phyloP scores from a whole-genome alignment of 2,888 invertebrate genomes.

The Pogonocherus hispidulus region DNA sequence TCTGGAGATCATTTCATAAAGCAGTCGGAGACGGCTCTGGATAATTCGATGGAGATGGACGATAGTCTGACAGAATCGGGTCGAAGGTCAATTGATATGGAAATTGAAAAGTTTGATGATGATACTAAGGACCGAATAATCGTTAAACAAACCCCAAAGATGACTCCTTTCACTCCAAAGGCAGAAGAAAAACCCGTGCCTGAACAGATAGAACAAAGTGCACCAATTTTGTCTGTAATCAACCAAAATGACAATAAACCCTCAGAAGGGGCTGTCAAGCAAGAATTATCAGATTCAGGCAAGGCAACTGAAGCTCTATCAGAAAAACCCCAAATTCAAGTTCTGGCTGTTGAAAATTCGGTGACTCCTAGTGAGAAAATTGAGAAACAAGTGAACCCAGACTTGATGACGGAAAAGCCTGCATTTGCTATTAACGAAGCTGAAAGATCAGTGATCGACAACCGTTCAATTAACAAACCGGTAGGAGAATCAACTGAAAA shows the following conservation, averaged over 20 bases:
- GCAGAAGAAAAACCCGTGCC: constrained; percentile 14
- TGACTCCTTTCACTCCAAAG: constrained; percentile 1
- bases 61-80: constrained; percentile 46
- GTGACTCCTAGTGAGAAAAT: neutral
- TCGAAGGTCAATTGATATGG: constrained; percentile 59
- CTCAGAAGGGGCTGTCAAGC: too few species aligned
- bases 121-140: constrained; percentile 32
- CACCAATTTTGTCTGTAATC: neutral
- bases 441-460: constrained; percentile 16
- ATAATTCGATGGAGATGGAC: constrained; percentile 38
- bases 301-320: neutral
- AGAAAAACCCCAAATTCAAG: neutral
- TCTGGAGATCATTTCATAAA: constrained; percentile 33
- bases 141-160: constrained; percentile 17
- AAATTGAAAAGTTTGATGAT: constrained; percentile 58
- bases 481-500: neutral
- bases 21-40: constrained; percentile 21
- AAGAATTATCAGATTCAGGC: neutral
- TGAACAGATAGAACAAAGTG: neutral
- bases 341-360: neutral
- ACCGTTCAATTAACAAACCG: constrained; percentile 7
- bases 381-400: neutral
- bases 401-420: neutral
- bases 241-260: too few species aligned
- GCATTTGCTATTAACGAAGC: neutral